phyloP scores from a whole-genome alignment of 2,888 invertebrate genomes.

The Nomada ruficornis region DNA sequence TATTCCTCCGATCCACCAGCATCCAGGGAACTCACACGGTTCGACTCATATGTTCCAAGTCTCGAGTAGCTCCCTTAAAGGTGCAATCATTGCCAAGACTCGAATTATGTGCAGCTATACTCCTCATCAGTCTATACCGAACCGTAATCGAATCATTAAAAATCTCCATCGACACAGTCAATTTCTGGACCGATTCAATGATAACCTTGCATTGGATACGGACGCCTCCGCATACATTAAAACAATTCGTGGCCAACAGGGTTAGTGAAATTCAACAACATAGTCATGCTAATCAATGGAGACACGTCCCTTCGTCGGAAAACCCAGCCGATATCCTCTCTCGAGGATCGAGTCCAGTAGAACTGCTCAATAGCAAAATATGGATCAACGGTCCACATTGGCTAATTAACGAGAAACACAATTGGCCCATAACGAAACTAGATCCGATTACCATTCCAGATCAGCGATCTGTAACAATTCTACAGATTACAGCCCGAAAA shows the following conservation, averaged over 20 bases:
- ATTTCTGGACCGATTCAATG: constrained; percentile 15
- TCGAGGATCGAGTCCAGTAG: not conserved
- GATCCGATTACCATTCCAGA: not conserved
- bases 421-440: not conserved
- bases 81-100: not conserved
- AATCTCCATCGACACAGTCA: no score
- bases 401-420: not conserved
- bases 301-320: not conserved
- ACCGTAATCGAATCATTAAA: not conserved
- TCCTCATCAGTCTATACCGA: not conserved
- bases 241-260: constrained; percentile 15
- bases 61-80: not conserved
- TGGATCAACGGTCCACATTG: constrained; percentile 10
- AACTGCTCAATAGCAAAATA: not conserved
- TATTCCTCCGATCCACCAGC: not conserved
- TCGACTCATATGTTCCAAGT: constrained; percentile 1
- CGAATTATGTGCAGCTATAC: constrained; percentile 6
- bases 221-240: not conserved
- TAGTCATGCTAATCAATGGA: not conserved
- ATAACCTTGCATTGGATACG: constrained; percentile 16
- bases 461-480: no score
- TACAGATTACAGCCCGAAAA: no score
- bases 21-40: not conserved
- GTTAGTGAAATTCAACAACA: not conserved
- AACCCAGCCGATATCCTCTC: constrained; percentile 36